Conservation (phyloP, 2,113 vertebrate genomes). For the Carassius gibelio region DNA sequence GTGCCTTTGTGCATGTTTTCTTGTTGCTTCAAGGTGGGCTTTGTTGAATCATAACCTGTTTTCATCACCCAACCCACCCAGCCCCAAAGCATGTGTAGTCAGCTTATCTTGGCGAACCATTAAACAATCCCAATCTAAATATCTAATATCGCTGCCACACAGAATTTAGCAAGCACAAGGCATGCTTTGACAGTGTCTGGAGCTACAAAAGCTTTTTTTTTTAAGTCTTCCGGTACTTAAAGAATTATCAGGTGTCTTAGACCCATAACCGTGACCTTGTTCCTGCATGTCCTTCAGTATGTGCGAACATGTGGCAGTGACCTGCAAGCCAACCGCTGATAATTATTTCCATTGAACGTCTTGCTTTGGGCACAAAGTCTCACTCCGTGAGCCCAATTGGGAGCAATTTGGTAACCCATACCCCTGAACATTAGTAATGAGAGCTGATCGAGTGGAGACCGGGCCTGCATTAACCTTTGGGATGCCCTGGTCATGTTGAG, state of each 20-base stretch:
- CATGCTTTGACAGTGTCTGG: slow-evolving; percentile 31
- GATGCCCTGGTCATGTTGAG: slow-evolving; percentile 36
- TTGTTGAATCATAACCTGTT: slow-evolving; percentile 41
- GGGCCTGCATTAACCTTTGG: slow-evolving; percentile 60
- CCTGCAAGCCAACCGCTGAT: slow-evolving; percentile 33
- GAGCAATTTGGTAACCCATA: slow-evolving; percentile 63
- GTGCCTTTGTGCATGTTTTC: neutral
- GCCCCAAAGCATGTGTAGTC: neutral
- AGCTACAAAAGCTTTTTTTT: slow-evolving; percentile 23
- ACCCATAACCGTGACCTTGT: slow-evolving; percentile 45
- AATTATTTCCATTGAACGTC: slow-evolving; percentile 52
- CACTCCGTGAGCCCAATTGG: slow-evolving; percentile 53
- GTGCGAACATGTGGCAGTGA: slow-evolving; percentile 45
- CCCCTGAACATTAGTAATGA: slow-evolving; percentile 60
- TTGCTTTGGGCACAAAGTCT: slow-evolving; percentile 43
- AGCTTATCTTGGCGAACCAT: slow-evolving; percentile 36
- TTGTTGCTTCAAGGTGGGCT: slow-evolving; percentile 21
- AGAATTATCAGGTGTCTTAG: slow-evolving; percentile 40
- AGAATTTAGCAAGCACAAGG: slow-evolving; percentile 16
- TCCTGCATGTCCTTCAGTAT: slow-evolving; percentile 48
- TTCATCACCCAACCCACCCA: slow-evolving; percentile 4
- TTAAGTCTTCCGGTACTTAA: slow-evolving; percentile 14
- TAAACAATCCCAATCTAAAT: slow-evolving; percentile 39
- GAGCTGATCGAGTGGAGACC: slow-evolving; percentile 56
- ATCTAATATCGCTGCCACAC: slow-evolving; percentile 25